Conservation (phyloP, 2,113 vertebrate species). For the Tragelaphus imberbis region DNA sequence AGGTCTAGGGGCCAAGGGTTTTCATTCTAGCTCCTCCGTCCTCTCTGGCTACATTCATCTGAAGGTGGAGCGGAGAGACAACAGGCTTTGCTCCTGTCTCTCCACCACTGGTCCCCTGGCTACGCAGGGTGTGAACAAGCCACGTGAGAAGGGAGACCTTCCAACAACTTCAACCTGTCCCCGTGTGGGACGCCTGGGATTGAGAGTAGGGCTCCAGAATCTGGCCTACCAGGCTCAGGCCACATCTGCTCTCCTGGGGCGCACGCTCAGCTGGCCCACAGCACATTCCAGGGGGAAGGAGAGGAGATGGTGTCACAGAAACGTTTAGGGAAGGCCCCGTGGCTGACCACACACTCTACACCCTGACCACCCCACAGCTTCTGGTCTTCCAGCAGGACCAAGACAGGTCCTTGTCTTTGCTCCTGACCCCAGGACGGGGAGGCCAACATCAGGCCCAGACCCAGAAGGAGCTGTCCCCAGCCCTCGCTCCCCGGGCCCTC, state of each 20-base stretch:
- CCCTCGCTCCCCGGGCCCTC: background rate
- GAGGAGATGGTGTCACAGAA: background rate
- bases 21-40: background rate
- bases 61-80: background rate
- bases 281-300: background rate
- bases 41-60: background rate
- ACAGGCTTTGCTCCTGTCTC: background rate
- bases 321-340: background rate
- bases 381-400: background rate
- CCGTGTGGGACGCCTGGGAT: background rate
- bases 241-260: background rate
- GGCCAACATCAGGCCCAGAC: background rate
- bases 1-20: background rate
- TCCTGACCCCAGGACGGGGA: background rate
- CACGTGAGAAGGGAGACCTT: background rate
- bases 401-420: background rate
- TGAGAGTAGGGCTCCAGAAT: background rate
- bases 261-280: background rate
- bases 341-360: background rate
- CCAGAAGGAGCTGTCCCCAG: background rate
- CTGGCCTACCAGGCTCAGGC: background rate
- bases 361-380: background rate
- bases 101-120: background rate
- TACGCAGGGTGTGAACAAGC: background rate
- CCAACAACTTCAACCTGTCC: background rate